Percentiles rank a stretch among this genome's conserved stretches.
Evolutionary conservation across 2,888 invertebrate species (phyloP).

Genomic region (Calameuta pallipes): DNA sequence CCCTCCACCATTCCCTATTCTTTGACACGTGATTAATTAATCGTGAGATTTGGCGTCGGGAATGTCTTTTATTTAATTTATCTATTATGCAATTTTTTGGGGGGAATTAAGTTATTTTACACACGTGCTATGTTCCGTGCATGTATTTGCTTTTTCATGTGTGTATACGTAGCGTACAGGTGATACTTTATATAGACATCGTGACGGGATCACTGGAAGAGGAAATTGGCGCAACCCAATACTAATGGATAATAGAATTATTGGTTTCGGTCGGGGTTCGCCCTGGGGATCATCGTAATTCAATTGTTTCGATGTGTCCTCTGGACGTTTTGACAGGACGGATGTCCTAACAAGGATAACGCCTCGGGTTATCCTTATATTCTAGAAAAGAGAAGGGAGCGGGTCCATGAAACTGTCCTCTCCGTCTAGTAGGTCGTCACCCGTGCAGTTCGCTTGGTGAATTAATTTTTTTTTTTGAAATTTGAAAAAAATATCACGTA

Average conservation of each 20-base stretch:
- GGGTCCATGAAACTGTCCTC: background rate
- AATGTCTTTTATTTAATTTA: background rate
- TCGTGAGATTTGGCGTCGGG: background rate
- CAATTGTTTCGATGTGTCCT: constrained; percentile 65
- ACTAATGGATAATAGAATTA: constrained; percentile 67
- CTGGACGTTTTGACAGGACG: constrained; percentile 66
- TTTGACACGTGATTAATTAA: background rate
- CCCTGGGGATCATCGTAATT: constrained; percentile 66
- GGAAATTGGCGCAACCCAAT: constrained; percentile 65
- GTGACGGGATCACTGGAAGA: constrained; percentile 24
- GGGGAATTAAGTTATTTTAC: background rate
- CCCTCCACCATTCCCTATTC: background rate
- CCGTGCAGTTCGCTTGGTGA: background rate
- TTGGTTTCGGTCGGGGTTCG: constrained; percentile 58
- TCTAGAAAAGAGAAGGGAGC: background rate
- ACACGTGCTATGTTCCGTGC: too few species aligned
- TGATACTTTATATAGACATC: background rate
- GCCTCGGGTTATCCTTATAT: constrained; percentile 51
- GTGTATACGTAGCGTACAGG: background rate
- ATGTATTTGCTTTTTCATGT: too few species aligned
- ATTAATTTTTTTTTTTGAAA: background rate
- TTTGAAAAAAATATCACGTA: background rate
- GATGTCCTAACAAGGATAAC: constrained; percentile 63
- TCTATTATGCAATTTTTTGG: background rate
- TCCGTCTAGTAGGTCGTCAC: background rate